Evolutionary conservation across 30 jellyfish, hydroid and myxozoan species (phyloP).

Genomic region (Sanderia malayensis): DNA sequence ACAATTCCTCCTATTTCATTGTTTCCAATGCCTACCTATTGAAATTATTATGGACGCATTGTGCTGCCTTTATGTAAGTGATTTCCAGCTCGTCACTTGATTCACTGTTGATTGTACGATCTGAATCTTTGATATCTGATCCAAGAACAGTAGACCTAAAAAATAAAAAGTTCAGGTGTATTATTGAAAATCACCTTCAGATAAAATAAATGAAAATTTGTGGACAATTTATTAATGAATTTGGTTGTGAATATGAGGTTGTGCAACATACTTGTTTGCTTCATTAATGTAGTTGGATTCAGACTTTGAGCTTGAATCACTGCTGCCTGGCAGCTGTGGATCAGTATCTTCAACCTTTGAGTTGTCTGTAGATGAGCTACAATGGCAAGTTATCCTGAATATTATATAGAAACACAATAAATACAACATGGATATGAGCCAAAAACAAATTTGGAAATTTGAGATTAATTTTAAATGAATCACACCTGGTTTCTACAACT

Average conservation of each 20-base stretch:
- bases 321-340: background rate
- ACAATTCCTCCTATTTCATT: too few species aligned
- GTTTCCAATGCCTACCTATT: too few species aligned
- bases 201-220: background rate
- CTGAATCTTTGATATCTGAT: background rate
- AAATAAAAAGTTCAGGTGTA: too few species aligned
- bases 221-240: background rate
- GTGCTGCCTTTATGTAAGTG: background rate
- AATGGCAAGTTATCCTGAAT: too few species aligned
- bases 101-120: background rate
- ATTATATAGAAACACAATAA: too few species aligned
- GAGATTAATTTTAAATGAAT: background rate
- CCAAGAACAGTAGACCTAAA: background rate
- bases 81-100: background rate
- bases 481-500: background rate
- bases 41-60: background rate
- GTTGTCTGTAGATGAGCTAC: too few species aligned
- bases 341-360: too few species aligned
- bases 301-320: background rate
- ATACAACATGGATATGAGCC: too few species aligned
- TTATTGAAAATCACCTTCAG: too few species aligned
- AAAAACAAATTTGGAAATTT: background rate
- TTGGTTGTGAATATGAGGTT: background rate
- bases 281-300: background rate
- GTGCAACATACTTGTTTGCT: background rate